Evolutionary conservation across 2,113 vertebrate species (phyloP).

Genomic region (Hippoglossus stenolepis): DNA sequence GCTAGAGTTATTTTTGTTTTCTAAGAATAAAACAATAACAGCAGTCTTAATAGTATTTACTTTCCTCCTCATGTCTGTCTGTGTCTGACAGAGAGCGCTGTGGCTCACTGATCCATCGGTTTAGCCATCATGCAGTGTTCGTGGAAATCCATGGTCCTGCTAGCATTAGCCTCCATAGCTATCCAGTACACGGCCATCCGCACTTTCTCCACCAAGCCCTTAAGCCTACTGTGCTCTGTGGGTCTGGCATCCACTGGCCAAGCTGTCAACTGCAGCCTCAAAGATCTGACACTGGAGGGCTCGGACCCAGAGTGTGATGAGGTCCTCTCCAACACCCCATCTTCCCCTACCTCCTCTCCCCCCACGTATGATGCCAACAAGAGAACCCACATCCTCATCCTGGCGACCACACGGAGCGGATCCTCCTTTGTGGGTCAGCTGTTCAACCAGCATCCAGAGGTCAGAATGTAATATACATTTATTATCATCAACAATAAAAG

Average conservation of each 20-base stretch:
- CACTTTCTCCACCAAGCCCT: slow-evolving; percentile 90
- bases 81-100: slow-evolving; percentile 21
- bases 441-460: slow-evolving; percentile 93
- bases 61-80: background rate
- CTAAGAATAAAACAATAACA: background rate
- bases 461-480: slow-evolving; percentile 7
- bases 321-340: slow-evolving; percentile 65
- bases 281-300: slow-evolving; percentile 50
- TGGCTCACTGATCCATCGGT: slow-evolving; percentile 85
- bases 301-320: slow-evolving; percentile 85
- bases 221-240: slow-evolving; percentile 59
- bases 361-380: slow-evolving; percentile 81
- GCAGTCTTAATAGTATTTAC: background rate
- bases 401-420: slow-evolving; percentile 94
- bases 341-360: slow-evolving; percentile 59
- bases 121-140: slow-evolving; percentile 96
- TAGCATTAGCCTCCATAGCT: slow-evolving; percentile 92
- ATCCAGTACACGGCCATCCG: slow-evolving; percentile 95
- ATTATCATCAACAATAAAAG: too few species aligned
- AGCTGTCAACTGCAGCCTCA: slow-evolving; percentile 82
- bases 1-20: background rate
- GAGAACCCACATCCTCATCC: slow-evolving; percentile 91
- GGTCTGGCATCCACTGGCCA: slow-evolving; percentile 73
- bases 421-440: slow-evolving; percentile 95
- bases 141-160: slow-evolving; percentile 95